These are phyloP conservation scores for Brachymystax lenok DNA, from an alignment of 2,797 vertebrate species.

Conservation along the genomic window DNA sequence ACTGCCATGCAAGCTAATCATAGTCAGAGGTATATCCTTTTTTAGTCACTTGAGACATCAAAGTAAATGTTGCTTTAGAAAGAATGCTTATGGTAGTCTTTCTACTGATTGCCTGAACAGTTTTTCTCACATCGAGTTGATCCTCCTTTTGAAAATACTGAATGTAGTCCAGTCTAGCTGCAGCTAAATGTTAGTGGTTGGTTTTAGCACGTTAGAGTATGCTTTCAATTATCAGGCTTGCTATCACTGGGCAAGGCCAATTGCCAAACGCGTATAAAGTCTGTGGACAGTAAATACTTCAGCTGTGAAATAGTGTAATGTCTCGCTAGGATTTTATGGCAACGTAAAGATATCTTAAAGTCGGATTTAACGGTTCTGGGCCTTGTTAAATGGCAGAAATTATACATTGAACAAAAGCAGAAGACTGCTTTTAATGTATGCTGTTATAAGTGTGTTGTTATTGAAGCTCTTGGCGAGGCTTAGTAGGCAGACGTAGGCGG, in stretches of 20 bases:
- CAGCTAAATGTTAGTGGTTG: constrained; percentile 15
- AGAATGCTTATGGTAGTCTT: background rate
- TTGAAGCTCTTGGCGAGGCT: constrained; percentile 54
- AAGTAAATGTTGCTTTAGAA: constrained; percentile 62
- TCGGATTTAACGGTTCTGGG: constrained; percentile 59
- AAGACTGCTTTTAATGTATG: constrained; percentile 44
- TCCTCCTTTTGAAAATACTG: background rate
- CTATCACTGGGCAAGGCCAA: constrained; percentile 7
- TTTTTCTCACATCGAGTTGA: background rate
- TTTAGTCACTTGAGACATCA: constrained; percentile 43
- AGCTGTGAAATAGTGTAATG: constrained; percentile 39
- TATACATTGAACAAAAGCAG: constrained; percentile 63
- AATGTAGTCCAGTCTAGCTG: constrained; percentile 34
- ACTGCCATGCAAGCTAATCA: constrained; percentile 15
- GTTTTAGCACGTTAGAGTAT: constrained; percentile 35
- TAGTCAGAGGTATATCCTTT: constrained; percentile 43
- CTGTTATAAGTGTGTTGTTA: constrained; percentile 58
- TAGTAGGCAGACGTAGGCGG: constrained; percentile 44
- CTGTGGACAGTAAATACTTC: constrained; percentile 54
- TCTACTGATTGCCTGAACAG: background rate
- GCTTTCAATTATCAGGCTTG: constrained; percentile 56
- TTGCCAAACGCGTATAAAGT: constrained; percentile 19
- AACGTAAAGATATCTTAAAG: constrained; percentile 60
- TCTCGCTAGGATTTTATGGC: constrained; percentile 52
- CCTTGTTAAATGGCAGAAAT: constrained; percentile 59